Evolutionary conservation across 2,113 vertebrate genomes (phyloP).

Genomic region (Seriola rivoliana): DNA sequence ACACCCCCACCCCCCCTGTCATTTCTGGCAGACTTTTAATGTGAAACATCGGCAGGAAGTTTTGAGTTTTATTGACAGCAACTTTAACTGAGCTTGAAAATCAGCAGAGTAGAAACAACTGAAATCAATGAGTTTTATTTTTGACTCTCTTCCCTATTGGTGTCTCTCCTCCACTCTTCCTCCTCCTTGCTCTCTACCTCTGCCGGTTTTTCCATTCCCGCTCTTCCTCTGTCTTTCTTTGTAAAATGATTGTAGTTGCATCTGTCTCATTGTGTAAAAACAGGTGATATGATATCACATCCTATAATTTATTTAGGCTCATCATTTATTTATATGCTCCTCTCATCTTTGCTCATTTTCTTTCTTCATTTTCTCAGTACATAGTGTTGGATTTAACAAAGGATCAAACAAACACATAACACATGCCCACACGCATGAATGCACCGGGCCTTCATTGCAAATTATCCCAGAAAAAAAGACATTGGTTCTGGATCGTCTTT

Average conservation of each 20-base stretch:
- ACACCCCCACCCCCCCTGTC: neutral
- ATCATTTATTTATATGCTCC: slow-evolving; percentile 75
- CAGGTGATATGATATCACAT: slow-evolving; percentile 69
- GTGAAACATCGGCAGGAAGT: slow-evolving; percentile 28
- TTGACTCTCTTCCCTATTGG: neutral
- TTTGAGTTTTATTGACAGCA: neutral
- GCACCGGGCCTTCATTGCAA: slow-evolving; percentile 30
- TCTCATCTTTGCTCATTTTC: slow-evolving; percentile 69
- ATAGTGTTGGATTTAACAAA: slow-evolving; percentile 56
- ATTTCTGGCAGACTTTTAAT: neutral
- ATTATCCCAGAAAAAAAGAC: slow-evolving; percentile 44
- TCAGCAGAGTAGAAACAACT: neutral
- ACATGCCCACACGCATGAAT: slow-evolving; percentile 20
- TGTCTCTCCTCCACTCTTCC: neutral
- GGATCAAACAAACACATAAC: slow-evolving; percentile 63
- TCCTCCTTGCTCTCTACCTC: neutral
- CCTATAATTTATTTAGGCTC: slow-evolving; percentile 78
- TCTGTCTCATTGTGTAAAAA: slow-evolving; percentile 69
- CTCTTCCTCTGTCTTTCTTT: slow-evolving; percentile 12
- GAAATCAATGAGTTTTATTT: neutral
- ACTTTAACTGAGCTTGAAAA: neutral
- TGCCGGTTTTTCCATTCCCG: neutral
- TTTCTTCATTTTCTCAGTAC: neutral
- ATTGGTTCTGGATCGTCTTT: slow-evolving; percentile 42
- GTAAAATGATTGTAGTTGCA: slow-evolving; percentile 51